A percentile compares a stretch with the other conserved stretches of the same genome.
Evolutionary conservation across 2,888 invertebrate species (phyloP).

Genomic region (Kryphioiulus occultus): DNA sequence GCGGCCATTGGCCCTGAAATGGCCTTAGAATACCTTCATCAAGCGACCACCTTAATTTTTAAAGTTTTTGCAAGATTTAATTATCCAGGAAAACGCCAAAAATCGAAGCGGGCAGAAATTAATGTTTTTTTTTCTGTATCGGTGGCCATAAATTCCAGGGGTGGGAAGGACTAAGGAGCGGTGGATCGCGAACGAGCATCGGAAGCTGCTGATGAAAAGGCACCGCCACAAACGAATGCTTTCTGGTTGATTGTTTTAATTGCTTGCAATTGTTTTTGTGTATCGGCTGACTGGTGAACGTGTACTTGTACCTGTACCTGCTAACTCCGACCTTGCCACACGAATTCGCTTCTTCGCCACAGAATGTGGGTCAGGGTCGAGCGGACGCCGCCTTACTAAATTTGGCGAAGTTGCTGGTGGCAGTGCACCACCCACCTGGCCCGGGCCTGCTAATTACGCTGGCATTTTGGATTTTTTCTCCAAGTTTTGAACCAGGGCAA

Average conservation of each 20-base stretch:
- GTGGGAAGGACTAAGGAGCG: too few relatives aligned
- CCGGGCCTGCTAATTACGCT: background rate
- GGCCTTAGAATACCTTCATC: too few relatives aligned
- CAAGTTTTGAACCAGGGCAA: background rate
- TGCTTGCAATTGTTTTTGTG: background rate
- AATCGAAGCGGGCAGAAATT: too few relatives aligned
- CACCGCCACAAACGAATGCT: background rate
- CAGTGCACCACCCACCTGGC: background rate
- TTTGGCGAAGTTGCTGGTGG: background rate
- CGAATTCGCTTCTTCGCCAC: background rate
- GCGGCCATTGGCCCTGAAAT: too few relatives aligned
- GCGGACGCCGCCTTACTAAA: background rate
- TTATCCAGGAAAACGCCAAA: too few relatives aligned
- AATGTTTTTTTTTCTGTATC: too few relatives aligned
- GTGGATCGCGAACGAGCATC: background rate
- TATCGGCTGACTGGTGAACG: background rate
- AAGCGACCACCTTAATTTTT: too few relatives aligned
- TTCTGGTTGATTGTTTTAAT: background rate
- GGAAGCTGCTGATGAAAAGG: background rate
- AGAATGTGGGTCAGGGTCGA: background rate
- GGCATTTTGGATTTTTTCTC: background rate
- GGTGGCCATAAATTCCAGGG: too few relatives aligned
- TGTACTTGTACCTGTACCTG: background rate
- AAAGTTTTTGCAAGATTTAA: too few relatives aligned
- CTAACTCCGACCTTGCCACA: constrained; percentile 1